These are phyloP conservation scores for Archips xylosteana DNA, from an alignment of 2,888 invertebrate species.

Conservation along the genomic window DNA sequence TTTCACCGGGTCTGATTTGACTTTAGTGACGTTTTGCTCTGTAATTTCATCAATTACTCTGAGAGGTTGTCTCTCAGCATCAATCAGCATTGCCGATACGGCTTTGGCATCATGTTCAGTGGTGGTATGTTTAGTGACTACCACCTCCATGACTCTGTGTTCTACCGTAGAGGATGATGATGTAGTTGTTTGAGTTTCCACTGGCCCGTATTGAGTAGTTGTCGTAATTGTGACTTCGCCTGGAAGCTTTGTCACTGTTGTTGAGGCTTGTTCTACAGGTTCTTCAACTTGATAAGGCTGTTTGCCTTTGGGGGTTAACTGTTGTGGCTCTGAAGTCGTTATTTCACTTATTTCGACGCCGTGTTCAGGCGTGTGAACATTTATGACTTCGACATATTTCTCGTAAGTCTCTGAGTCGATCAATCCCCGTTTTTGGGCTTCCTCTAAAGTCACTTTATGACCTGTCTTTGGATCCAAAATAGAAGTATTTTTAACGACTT, in stretches of 20 bases:
- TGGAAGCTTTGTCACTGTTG: conserved; percentile 49
- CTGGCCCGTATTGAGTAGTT: conserved; percentile 55
- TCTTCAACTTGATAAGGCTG: conserved; percentile 43
- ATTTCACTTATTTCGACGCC: conserved; percentile 33
- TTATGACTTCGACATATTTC: conserved; percentile 57
- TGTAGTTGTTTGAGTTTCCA: conserved; percentile 52
- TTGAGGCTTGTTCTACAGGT: conserved; percentile 47
- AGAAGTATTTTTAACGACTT: conserved; percentile 86
- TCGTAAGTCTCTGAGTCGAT: conserved; percentile 81
- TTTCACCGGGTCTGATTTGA: conserved; percentile 60
- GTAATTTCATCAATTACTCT: conserved; percentile 80
- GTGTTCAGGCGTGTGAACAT: conserved; percentile 36
- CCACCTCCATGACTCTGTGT: conserved; percentile 52
- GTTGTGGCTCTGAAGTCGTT: conserved; percentile 45
- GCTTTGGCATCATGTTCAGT: conserved; percentile 63
- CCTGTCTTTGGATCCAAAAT: conserved; percentile 90
- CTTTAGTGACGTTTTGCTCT: conserved; percentile 75
- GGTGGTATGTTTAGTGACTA: conserved; percentile 45
- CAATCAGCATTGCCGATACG: conserved; percentile 72
- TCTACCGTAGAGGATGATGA: conserved; percentile 47
- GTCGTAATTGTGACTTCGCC: conserved; percentile 51
- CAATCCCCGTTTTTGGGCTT: conserved; percentile 88
- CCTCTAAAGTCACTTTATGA: conserved; percentile 89
- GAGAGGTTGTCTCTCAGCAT: conserved; percentile 78
- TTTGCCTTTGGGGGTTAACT: conserved; percentile 45